These are phyloP conservation scores for Apogon talboti DNA, from an alignment of 2,797 vertebrate species.

Conservation along the genomic window DNA sequence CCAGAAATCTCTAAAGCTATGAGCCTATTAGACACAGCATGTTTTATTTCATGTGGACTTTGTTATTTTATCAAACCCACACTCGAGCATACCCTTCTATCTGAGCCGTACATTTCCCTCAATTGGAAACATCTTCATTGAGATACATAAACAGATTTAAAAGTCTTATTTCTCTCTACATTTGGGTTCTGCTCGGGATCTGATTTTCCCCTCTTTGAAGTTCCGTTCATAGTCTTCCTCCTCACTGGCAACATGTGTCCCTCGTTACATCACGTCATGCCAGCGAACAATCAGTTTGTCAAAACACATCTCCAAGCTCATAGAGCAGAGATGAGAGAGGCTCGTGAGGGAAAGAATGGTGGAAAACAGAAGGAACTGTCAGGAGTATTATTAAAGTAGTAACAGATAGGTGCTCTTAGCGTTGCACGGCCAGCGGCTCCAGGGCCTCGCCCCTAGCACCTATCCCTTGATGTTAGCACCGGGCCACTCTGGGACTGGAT, in stretches of 20 bases:
- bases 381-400: slow-evolving; percentile 68
- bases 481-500: slow-evolving; percentile 62
- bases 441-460: slow-evolving; percentile 59
- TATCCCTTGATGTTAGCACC: slow-evolving; percentile 74
- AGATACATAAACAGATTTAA: slow-evolving; percentile 69
- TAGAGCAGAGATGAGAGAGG: slow-evolving; percentile 50
- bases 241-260: slow-evolving; percentile 74
- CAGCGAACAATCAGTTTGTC: slow-evolving; percentile 77
- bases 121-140: slow-evolving; percentile 71
- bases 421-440: slow-evolving; percentile 45
- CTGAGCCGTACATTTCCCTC: slow-evolving; percentile 49
- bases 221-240: slow-evolving; percentile 64
- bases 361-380: slow-evolving; percentile 62
- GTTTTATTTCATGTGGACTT: slow-evolving; percentile 61
- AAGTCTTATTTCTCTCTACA: slow-evolving; percentile 54
- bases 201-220: slow-evolving; percentile 73
- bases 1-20: slow-evolving; percentile 40
- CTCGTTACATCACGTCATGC: slow-evolving; percentile 77
- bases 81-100: slow-evolving; percentile 40
- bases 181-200: slow-evolving; percentile 58
- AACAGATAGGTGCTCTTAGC: slow-evolving; percentile 75
- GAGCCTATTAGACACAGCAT: slow-evolving; percentile 49
- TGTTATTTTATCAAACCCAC: slow-evolving; percentile 65
- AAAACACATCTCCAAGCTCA: slow-evolving; percentile 70
- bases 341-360: slow-evolving; percentile 46